phyloP scores from a whole-genome alignment of 2,888 invertebrate genomes.

The Oscheius sp. region DNA sequence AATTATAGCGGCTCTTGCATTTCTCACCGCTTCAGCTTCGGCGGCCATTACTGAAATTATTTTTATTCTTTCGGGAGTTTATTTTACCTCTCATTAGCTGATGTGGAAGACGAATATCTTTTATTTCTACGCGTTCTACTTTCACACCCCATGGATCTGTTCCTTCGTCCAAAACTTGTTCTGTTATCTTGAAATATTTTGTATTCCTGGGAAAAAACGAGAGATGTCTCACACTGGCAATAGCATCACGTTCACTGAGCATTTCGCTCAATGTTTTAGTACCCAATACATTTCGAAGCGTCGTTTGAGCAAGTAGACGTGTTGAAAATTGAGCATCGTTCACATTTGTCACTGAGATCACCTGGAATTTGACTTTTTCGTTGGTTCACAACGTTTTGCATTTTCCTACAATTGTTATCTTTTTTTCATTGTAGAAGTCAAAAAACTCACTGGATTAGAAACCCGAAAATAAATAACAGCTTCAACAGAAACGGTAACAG shows the following conservation, averaged over 20 bases:
- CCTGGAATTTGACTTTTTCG: slow-evolving; percentile 38
- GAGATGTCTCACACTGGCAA: slow-evolving; percentile 69
- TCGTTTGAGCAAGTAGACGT: slow-evolving; percentile 80
- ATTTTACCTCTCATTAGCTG: slow-evolving; percentile 88
- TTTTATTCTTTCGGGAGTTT: too few species aligned
- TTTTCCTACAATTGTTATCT: too few species aligned
- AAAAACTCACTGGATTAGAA: slow-evolving; percentile 51
- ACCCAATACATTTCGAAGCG: slow-evolving; percentile 74
- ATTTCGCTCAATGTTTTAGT: slow-evolving; percentile 73
- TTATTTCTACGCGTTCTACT: slow-evolving; percentile 78
- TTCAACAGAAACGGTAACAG: slow-evolving; percentile 76
- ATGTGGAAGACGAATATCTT: slow-evolving; percentile 90
- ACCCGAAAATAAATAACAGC: slow-evolving; percentile 67
- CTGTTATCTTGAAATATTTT: slow-evolving; percentile 58
- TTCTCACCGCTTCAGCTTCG: slow-evolving; percentile 91
- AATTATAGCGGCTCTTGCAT: slow-evolving; percentile 81
- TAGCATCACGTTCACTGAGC: slow-evolving; percentile 72
- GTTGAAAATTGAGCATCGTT: slow-evolving; percentile 88
- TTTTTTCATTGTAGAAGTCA: too few species aligned
- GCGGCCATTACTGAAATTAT: slow-evolving; percentile 95
- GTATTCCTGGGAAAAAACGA: neutral
- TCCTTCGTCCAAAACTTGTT: slow-evolving; percentile 77
- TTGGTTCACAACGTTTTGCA: too few species aligned
- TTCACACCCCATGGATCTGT: slow-evolving; percentile 75
- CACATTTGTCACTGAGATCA: slow-evolving; percentile 75